A percentile compares a stretch with the other conserved stretches of the same genome.
Conservation (phyloP, 2,797 vertebrate genomes). For the Mareca penelope region DNA sequence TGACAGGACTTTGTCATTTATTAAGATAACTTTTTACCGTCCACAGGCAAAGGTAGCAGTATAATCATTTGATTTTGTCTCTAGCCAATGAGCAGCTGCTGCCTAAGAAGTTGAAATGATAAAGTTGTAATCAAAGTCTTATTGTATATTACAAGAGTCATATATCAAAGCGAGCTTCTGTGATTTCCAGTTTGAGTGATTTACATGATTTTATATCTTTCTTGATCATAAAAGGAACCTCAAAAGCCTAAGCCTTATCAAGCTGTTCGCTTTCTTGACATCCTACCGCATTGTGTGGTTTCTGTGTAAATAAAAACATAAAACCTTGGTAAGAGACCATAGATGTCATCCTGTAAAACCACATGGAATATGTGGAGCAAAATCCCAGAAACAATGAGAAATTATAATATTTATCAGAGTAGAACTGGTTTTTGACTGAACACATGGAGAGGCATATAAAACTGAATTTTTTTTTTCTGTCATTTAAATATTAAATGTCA, state of each 20-base stretch:
- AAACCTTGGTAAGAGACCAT: background rate
- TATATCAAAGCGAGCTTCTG: background rate
- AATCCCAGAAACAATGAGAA: background rate
- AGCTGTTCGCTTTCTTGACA: background rate
- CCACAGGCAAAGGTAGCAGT: background rate
- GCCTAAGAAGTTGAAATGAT: background rate
- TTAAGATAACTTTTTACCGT: background rate
- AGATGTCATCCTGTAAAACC: background rate
- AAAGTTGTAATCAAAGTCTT: background rate
- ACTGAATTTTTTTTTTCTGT: background rate
- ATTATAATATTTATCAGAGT: background rate
- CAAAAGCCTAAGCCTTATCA: background rate
- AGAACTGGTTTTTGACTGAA: background rate
- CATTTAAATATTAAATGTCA: background rate
- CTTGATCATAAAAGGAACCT: background rate
- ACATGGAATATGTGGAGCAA: background rate
- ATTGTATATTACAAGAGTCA: background rate
- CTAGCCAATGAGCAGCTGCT: background rate
- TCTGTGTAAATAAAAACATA: background rate
- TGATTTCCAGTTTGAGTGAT: background rate
- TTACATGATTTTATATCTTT: background rate
- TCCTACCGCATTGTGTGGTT: background rate
- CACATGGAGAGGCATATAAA: background rate
- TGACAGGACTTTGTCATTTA: background rate
- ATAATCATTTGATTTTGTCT: background rate